phyloP scores from a whole-genome alignment of 2,797 vertebrate genomes.

The Pipistrellus pipistrellus region DNA sequence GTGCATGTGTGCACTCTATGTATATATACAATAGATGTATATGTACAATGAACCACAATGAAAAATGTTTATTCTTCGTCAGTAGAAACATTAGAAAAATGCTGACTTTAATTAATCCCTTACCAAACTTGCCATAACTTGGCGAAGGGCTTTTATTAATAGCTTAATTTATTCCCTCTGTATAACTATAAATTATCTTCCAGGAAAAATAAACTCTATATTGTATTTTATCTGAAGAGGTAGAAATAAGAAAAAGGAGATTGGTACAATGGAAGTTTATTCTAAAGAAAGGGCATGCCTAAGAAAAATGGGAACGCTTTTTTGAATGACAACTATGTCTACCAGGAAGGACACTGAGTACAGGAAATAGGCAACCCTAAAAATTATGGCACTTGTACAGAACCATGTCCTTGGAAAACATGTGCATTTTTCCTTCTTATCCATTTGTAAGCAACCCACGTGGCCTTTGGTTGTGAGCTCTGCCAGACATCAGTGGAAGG shows the following conservation, averaged over 20 bases:
- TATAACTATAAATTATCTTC: conserved; percentile 13
- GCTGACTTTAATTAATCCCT: background rate
- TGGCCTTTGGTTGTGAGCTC: background rate
- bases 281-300: background rate
- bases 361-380: background rate
- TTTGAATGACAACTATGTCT: background rate
- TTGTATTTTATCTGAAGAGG: background rate
- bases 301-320: background rate
- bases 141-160: conserved; percentile 27
- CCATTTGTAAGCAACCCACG: background rate
- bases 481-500: background rate
- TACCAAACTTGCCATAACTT: conserved; percentile 13
- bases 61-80: background rate
- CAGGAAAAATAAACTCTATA: conserved; percentile 41
- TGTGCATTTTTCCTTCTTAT: background rate
- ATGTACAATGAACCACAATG: background rate
- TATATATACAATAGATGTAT: background rate
- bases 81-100: background rate
- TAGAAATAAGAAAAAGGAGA: background rate
- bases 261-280: background rate
- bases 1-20: background rate
- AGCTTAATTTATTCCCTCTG: conserved; percentile 4
- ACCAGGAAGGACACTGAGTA: background rate
- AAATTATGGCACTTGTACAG: background rate
- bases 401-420: background rate